Conservation (phyloP, 2,113 vertebrate species). For the Cynopterus brachyotis region DNA sequence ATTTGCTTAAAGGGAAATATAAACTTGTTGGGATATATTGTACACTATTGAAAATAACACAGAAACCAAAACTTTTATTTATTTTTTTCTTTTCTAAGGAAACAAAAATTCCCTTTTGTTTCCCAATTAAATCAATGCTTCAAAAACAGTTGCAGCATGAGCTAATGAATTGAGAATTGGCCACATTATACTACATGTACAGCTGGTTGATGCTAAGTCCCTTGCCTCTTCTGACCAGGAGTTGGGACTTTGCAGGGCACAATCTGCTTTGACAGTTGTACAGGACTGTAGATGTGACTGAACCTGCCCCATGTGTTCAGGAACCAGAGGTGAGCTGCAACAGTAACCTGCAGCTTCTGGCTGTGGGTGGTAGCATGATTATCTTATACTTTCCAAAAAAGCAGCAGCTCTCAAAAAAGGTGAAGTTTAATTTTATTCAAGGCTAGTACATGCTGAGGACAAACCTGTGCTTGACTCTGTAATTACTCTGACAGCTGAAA, state of each 20-base stretch:
- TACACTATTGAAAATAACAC: neutral
- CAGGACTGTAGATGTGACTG: neutral
- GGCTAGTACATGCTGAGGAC: constrained; percentile 41
- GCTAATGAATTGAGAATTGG: neutral
- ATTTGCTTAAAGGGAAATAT: neutral
- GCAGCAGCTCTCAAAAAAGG: constrained; percentile 7
- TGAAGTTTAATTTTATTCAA: constrained; percentile 76
- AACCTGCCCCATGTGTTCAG: constrained; percentile 5
- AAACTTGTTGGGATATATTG: neutral
- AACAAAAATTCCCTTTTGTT: neutral
- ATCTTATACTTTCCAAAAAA: constrained; percentile 69
- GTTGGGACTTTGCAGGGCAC: neutral
- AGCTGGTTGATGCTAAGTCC: neutral
- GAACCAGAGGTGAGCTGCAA: constrained; percentile 55
- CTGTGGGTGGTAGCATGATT: constrained; percentile 65
- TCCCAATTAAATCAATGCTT: constrained; percentile 1
- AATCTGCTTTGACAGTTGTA: constrained; percentile 16
- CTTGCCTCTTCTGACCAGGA: neutral
- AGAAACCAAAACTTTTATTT: neutral
- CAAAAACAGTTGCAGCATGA: neutral
- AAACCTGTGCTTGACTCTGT: constrained; percentile 47
- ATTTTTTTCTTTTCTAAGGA: constrained; percentile 32
- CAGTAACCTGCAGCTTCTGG: constrained; percentile 66
- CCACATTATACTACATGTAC: neutral
- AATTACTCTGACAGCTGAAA: constrained; percentile 68